Conservation (phyloP, 2,888 invertebrate genomes). For the Reticulitermes lucifugus region DNA sequence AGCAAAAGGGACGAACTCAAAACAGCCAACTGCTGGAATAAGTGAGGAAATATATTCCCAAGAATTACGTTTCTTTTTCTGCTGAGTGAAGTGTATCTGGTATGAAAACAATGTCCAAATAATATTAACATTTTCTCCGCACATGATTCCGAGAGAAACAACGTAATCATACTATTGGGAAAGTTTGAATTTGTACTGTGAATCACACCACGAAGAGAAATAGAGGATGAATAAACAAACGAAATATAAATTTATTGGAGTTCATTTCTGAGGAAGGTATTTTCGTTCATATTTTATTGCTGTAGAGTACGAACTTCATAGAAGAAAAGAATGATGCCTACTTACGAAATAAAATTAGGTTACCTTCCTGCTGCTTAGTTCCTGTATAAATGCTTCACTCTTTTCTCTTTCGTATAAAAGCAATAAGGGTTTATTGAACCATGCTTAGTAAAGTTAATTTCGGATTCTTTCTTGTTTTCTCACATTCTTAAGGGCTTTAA, state of each 20-base stretch:
- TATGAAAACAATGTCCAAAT: background rate
- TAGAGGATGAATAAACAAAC: background rate
- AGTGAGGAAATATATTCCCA: background rate
- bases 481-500: too few relatives aligned
- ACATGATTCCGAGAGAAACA: background rate
- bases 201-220: background rate
- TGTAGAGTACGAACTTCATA: background rate
- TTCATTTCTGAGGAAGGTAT: background rate
- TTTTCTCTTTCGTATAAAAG: background rate
- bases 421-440: background rate
- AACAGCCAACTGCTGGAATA: slow-evolving; percentile 1
- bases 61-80: background rate
- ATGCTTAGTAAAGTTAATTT: background rate
- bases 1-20: background rate
- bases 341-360: slow-evolving; percentile 1
- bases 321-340: background rate
- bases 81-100: too few relatives aligned
- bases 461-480: background rate
- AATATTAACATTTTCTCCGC: background rate
- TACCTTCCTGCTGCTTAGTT: background rate
- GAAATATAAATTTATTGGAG: background rate
- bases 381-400: background rate
- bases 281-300: background rate
- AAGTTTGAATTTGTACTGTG: too few relatives aligned
- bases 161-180: too few relatives aligned